Conservation (phyloP, 1,140 invertebrate genomes). For the Caenorhabditis brenneri region DNA sequence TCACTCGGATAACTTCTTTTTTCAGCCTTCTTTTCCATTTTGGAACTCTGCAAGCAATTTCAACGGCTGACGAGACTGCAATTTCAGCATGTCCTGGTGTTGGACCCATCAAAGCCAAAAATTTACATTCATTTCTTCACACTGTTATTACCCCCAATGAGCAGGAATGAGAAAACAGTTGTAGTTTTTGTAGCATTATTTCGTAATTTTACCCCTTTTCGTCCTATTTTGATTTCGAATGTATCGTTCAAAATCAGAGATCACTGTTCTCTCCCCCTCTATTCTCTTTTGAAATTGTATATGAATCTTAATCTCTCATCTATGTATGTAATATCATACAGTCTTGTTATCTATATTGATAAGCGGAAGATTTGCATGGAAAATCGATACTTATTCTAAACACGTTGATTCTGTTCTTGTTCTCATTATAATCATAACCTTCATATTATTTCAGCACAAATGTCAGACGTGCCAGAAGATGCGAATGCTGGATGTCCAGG, state of each 20-base stretch:
- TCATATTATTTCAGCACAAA: constrained; percentile 9
- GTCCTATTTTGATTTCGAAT: neutral
- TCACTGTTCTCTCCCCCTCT: neutral
- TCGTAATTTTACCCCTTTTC: constrained; percentile 16
- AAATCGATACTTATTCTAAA: neutral
- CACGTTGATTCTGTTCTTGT: neutral
- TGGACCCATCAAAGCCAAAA: constrained; percentile 64
- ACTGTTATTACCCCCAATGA: constrained; percentile 51
- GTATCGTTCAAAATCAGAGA: neutral
- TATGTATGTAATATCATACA: neutral
- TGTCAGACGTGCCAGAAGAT: constrained; percentile 65
- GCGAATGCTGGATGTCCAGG: constrained; percentile 82
- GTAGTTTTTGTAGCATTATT: neutral
- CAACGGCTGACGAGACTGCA: constrained; percentile 58
- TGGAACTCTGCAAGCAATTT: constrained; percentile 59
- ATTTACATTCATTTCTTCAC: constrained; percentile 61
- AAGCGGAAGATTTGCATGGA: neutral
- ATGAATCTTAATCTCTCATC: neutral
- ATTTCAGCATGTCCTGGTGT: constrained; percentile 62
- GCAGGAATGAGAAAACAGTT: neutral
- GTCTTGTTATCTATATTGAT: neutral
- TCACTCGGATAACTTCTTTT: neutral
- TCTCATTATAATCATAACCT: neutral
- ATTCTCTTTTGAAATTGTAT: neutral
- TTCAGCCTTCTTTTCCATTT: constrained; percentile 60